phyloP scores from a whole-genome alignment of 2,113 vertebrate species.

The Propithecus coquereli region DNA sequence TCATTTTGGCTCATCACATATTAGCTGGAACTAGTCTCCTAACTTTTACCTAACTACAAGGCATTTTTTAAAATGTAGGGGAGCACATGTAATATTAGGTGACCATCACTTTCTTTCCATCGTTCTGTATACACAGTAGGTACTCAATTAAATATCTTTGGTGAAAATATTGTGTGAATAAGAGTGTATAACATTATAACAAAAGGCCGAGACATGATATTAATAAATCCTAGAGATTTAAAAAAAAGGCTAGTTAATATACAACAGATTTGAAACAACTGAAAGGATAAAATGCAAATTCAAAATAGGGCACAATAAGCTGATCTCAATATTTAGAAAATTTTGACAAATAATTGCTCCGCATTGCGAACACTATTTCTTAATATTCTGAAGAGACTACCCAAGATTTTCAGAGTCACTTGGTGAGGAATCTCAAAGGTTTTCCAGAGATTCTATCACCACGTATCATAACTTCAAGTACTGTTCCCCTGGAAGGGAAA shows the following conservation, averaged over 20 bases:
- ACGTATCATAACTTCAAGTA: neutral
- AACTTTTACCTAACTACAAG: neutral
- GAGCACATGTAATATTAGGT: neutral
- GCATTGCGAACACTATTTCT: slow-evolving; percentile 6
- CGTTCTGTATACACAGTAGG: neutral
- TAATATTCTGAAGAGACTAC: slow-evolving; percentile 15
- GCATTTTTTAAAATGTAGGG: neutral
- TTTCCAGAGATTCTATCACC: slow-evolving; percentile 44
- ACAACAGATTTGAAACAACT: slow-evolving; percentile 12
- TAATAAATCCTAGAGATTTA: slow-evolving; percentile 43
- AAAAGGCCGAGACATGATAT: neutral
- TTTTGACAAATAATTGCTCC: slow-evolving; percentile 8
- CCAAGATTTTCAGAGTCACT: slow-evolving; percentile 26
- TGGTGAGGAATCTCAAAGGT: slow-evolving; percentile 40
- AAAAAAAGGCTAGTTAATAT: slow-evolving; percentile 13
- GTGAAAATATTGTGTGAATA: neutral
- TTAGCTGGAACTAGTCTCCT: neutral
- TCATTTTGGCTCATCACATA: neutral
- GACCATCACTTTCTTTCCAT: neutral
- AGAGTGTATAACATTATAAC: neutral
- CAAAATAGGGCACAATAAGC: neutral
- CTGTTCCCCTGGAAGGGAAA: slow-evolving; percentile 33
- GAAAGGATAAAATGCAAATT: neutral
- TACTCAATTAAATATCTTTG: neutral
- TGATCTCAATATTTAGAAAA: slow-evolving; percentile 54